Evolutionary conservation across 2,888 invertebrate species (phyloP), one percentile per base, ranked within the genome.

Genomic region (Himalopsyche kuldschensis): DNA sequence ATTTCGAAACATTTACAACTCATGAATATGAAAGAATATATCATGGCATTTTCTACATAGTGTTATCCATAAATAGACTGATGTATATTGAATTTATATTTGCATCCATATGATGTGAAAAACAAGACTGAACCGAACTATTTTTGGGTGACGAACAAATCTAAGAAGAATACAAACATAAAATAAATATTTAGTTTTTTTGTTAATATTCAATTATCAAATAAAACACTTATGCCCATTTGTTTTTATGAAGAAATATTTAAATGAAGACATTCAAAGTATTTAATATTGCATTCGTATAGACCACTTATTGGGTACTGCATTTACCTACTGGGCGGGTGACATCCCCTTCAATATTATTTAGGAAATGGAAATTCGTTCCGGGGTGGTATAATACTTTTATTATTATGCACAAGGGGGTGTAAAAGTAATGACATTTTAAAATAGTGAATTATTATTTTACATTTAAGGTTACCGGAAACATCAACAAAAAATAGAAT

Each of bases 191-290:
- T 41, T 41, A 41, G 10, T 17, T 48, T 1, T 63, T 35, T 35
- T 35, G n/a, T 35, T 35, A 1, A 35, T 5, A 35, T 41, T 41
- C 41, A 41, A 41, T 15, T 41, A 41, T 15, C 41, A 6, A 41
- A 69, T 69, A 69, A 30, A 11, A 11, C 30, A 30, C 30, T 30
- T 69, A 69, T 15, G 6, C 15, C 69, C 30, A 69, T 27, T 30
- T 69, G 69, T 4, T 3, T 69, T 27, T 27, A 30, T 27, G 15
- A 47, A 32, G 5, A 31, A 75, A 47, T 79, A 82, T 82, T 82
- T 35, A 82, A 82, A 82, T 82, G 82, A 82, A 82, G 82, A 82
- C 82, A 79, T 82, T 82, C 79, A 31, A 30, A 47, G 79, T 75
- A 69, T 76, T 41, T 35, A n/a, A 82, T 82, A 82, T 82, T 82